phyloP scores from a whole-genome alignment of 2,888 invertebrate species.

The Steromphala cineraria region DNA sequence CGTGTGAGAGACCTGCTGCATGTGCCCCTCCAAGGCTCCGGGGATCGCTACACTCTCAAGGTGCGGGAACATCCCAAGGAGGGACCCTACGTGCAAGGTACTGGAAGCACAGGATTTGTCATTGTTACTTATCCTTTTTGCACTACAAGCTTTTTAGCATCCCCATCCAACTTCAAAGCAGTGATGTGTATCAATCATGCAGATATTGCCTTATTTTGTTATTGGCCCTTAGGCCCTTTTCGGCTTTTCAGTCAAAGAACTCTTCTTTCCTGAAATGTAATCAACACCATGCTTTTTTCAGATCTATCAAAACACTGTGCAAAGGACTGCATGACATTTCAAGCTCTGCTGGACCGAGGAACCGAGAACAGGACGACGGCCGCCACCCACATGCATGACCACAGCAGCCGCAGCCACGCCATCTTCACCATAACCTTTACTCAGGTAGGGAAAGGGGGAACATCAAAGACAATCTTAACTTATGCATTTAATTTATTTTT shows the following conservation, averaged over 20 bases:
- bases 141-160: neutral
- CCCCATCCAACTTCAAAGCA: neutral
- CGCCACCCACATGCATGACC: slow-evolving; percentile 83
- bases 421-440: slow-evolving; percentile 78
- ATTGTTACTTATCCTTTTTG: neutral
- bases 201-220: neutral
- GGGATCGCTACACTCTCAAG: slow-evolving; percentile 82
- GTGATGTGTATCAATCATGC: neutral
- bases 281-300: slow-evolving; percentile 36
- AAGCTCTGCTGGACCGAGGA: slow-evolving; percentile 67
- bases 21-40: slow-evolving; percentile 42
- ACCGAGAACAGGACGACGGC: slow-evolving; percentile 80
- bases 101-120: neutral
- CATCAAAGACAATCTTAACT: too few species aligned
- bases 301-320: slow-evolving; percentile 70
- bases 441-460: slow-evolving; percentile 60
- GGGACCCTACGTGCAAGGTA: slow-evolving; percentile 90
- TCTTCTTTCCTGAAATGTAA: too few species aligned
- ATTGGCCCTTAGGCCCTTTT: too few species aligned
- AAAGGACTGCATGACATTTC: slow-evolving; percentile 66
- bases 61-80: slow-evolving; percentile 86
- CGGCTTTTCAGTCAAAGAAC: too few species aligned
- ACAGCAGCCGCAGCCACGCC: slow-evolving; percentile 81
- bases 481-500: too few species aligned
- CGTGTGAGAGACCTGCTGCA: slow-evolving; percentile 84